Evolutionary conservation across 1,140 invertebrate genomes (phyloP).

Genomic region (Proctacanthus coquilletti): DNA sequence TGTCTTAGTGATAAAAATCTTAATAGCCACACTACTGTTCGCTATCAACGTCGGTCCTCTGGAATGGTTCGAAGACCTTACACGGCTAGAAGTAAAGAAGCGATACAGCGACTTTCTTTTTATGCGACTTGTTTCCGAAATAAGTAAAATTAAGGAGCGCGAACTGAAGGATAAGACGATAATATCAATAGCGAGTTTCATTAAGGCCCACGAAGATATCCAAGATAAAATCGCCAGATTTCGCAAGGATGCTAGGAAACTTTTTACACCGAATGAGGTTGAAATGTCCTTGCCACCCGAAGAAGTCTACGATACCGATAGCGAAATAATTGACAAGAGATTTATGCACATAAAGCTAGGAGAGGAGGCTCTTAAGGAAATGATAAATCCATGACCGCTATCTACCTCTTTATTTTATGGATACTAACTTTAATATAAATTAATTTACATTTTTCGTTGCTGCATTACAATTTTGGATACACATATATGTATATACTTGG

Average conservation of each 20-base stretch:
- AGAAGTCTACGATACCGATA: constrained; percentile 23
- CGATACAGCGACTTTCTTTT: constrained; percentile 21
- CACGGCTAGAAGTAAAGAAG: constrained; percentile 24
- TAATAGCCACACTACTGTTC: constrained; percentile 11
- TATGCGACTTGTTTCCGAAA: constrained; percentile 18
- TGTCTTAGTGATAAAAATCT: constrained; percentile 4
- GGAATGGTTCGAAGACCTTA: constrained; percentile 11
- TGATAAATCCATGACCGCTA: too few species aligned
- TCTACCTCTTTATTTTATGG: too few species aligned
- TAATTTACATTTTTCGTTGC: too few species aligned
- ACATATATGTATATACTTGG: too few species aligned
- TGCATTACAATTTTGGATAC: too few species aligned
- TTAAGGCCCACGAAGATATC: constrained; percentile 18
- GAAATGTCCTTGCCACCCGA: constrained; percentile 23
- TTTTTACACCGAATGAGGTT: constrained; percentile 20
- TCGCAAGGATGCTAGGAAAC: constrained; percentile 22
- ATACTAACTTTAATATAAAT: too few species aligned
- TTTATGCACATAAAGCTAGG: too few species aligned
- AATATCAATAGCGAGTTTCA: constrained; percentile 12
- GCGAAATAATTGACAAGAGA: too few species aligned
- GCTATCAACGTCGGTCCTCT: constrained; percentile 13
- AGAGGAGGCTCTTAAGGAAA: too few species aligned
- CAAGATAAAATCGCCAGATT: constrained; percentile 20
- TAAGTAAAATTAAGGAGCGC: constrained; percentile 18
- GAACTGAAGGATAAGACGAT: constrained; percentile 11